Evolutionary conservation across 2,113 vertebrate genomes (phyloP).

Genomic region (Pardalotus punctatus): DNA sequence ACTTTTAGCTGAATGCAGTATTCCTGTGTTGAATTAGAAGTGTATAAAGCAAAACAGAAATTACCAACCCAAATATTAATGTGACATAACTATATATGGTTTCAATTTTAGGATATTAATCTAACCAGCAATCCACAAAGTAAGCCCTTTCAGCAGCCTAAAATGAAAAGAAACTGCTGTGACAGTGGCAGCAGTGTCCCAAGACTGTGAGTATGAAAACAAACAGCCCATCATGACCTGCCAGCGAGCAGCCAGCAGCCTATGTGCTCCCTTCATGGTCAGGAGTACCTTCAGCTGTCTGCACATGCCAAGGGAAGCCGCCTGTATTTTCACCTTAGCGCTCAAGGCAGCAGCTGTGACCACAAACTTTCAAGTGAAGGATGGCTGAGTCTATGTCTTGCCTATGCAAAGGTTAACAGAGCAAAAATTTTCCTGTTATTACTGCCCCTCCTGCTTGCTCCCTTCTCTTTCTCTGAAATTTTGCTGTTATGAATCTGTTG

Average conservation of each 20-base stretch:
- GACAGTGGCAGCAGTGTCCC: background rate
- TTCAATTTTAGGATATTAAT: background rate
- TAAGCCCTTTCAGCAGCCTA: background rate
- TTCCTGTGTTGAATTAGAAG: background rate
- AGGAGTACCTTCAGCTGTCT: background rate
- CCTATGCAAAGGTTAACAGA: background rate
- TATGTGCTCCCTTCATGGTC: fast-evolving
- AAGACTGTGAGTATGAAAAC: background rate
- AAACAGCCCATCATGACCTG: background rate
- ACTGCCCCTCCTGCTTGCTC: background rate
- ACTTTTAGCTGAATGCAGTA: background rate
- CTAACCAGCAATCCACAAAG: background rate
- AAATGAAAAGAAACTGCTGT: background rate
- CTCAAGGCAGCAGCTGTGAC: background rate
- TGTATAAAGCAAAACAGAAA: background rate
- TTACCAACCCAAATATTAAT: background rate
- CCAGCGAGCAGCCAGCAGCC: background rate
- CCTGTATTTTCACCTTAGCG: background rate
- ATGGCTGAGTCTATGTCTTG: background rate
- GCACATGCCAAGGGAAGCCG: background rate
- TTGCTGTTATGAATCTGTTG: background rate
- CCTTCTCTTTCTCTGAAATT: background rate
- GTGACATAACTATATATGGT: background rate
- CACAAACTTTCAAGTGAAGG: background rate
- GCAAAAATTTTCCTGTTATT: background rate